Evolutionary conservation across 2,888 invertebrate species (phyloP).

Genomic region (Agrilus biguttatus): DNA sequence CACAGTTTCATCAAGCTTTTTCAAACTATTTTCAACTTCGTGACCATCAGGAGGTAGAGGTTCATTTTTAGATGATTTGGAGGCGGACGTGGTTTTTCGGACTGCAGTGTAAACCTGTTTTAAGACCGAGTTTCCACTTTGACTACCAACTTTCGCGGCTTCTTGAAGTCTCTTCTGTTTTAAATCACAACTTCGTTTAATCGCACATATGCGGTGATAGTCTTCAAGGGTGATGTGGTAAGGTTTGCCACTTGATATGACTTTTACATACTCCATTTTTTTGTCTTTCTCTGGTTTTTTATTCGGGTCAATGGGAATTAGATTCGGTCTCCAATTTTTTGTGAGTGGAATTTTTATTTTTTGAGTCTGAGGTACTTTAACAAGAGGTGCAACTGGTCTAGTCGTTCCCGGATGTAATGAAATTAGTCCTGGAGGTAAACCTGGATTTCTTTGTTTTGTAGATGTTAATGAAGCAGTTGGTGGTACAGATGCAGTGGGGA

Average conservation of each 20-base stretch:
- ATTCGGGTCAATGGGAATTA: conserved; percentile 45
- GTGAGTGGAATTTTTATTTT: conserved; percentile 36
- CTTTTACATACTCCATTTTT: conserved; percentile 51
- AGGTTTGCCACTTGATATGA: conserved; percentile 62
- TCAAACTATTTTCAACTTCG: conserved; percentile 25
- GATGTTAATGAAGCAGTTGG: not conserved
- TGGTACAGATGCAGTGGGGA: conserved; percentile 3
- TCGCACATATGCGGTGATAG: conserved; percentile 65
- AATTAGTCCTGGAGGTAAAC: conserved; percentile 25
- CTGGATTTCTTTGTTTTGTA: conserved; percentile 13
- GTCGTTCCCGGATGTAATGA: conserved; percentile 24
- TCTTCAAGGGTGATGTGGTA: conserved; percentile 67
- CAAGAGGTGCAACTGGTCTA: conserved; percentile 21
- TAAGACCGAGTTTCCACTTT: conserved; percentile 5
- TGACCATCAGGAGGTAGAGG: conserved; percentile 7
- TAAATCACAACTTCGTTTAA: conserved; percentile 43
- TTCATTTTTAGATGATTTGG: conserved; percentile 6
- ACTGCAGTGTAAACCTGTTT: conserved; percentile 5
- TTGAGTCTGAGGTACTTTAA: conserved; percentile 24
- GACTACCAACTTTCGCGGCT: conserved; percentile 25
- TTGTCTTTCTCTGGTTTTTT: conserved; percentile 21
- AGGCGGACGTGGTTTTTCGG: conserved; percentile 10
- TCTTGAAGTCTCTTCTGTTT: conserved; percentile 40
- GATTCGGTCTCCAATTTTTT: conserved; percentile 57
- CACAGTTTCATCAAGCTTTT: conserved; percentile 34